Base-by-base conservation (phyloP, 92 coral and sea anemone genomes). In the Umimayanthus chanpuru region DNA sequence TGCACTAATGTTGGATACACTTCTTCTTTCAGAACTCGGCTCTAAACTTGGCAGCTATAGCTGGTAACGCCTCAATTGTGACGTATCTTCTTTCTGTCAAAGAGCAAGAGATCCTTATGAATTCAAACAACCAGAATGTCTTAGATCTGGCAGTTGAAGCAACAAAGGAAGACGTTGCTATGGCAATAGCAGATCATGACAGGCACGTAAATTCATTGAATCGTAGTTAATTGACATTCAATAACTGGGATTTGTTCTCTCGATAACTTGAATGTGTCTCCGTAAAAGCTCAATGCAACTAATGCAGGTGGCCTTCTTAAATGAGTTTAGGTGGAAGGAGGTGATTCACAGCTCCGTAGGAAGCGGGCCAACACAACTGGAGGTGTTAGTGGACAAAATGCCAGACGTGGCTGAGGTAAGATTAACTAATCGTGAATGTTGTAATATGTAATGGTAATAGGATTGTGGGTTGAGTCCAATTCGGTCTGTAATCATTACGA, bases 401-500 rank as follows among this genome's bases (percentile, higher is more conserved):
- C 98, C 98, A 21, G 94, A 93, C 18, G 98, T 95, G n/a, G 98
- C 98, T 11, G 93, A 95, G 93, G 98, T 95, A 43, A 75, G 47
- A 10, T 41, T 16, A 21, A 18, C 16, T 61, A 58, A 32, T 32
- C 36, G 36, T 32, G 36, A 32, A 32, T 32, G 36, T 0, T 32
- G 36, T 32, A 32, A 32, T 32, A 32, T 32, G 36, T 32, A 32
- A 32, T 32, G 36, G 36, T 32, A 32, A 32, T 32, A 32, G 36
- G 36, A 32, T 32, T 32, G 36, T 32, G 36, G 36, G 36, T 32
- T 32, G 36, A 32, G 36, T 32, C 36, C 36, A 32, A 32, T 32
- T 32, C 36, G 36, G 36, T 32, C 36, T 32, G 36, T 32, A 32
- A 32, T 32, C 36, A 32, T 32, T 32, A 32, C 2, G 36, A 32